Conservation (phyloP, 2,797 vertebrate genomes). For the Premnoplex brunnescens region DNA sequence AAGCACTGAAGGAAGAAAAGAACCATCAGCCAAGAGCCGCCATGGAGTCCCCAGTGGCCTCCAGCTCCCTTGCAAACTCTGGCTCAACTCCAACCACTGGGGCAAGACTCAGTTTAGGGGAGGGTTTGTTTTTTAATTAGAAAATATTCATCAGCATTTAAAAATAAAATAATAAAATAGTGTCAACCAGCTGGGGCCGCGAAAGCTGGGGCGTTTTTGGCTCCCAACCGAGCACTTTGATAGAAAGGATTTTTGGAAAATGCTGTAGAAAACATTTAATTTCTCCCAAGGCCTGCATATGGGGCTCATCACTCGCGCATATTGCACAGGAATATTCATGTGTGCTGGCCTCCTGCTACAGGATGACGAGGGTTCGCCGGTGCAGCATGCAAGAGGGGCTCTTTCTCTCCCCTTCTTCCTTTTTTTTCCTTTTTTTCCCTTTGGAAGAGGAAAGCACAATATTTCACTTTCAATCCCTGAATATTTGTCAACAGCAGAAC, state of each 20-base stretch:
- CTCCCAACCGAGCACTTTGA: slow-evolving; percentile 49
- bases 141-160: slow-evolving; percentile 51
- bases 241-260: slow-evolving; percentile 65
- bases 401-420: neutral
- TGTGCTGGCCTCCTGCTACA: slow-evolving; percentile 63
- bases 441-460: neutral
- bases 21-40: neutral
- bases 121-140: slow-evolving; percentile 47
- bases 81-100: slow-evolving; percentile 1
- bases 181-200: slow-evolving; percentile 56
- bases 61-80: neutral
- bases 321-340: slow-evolving; percentile 60
- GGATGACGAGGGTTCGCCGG: neutral
- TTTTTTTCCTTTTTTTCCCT: neutral
- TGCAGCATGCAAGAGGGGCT: neutral
- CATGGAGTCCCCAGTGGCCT: neutral
- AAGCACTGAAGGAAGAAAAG: neutral
- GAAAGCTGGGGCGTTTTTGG: slow-evolving; percentile 52
- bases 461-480: neutral
- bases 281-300: slow-evolving; percentile 66
- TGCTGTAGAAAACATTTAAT: slow-evolving; percentile 53
- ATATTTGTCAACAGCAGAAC: slow-evolving; percentile 7
- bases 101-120: neutral
- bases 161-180: slow-evolving; percentile 47
- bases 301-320: slow-evolving; percentile 58